These are phyloP conservation scores for Apamea anceps DNA, from an alignment of 2,888 invertebrate genomes.

Conservation along the genomic window DNA sequence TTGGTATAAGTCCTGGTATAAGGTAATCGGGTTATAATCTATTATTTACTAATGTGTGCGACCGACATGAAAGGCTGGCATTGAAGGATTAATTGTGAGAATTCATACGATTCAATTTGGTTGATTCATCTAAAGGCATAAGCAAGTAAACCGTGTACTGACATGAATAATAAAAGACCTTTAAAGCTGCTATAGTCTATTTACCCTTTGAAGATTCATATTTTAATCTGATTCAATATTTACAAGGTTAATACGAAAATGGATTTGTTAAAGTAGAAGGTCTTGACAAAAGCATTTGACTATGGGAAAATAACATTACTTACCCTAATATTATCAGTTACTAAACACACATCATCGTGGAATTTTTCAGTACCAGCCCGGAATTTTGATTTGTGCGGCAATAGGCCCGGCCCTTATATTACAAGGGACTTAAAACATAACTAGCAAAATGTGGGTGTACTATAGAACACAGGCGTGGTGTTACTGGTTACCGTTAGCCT, in stretches of 20 bases:
- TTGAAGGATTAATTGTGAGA: not conserved
- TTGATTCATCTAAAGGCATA: not conserved
- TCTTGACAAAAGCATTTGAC: not conserved
- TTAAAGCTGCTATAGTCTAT: not conserved
- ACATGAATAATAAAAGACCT: not conserved
- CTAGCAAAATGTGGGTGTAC: too few relatives aligned
- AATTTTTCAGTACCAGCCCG: too few relatives aligned
- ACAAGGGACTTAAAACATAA: too few relatives aligned
- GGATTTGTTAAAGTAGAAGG: not conserved
- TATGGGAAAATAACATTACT: too few relatives aligned
- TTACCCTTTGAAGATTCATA: not conserved
- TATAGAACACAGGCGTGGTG: too few relatives aligned
- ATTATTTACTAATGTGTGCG: not conserved
- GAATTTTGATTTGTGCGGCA: too few relatives aligned
- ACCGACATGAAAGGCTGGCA: not conserved
- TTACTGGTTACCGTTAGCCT: too few relatives aligned
- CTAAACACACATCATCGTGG: too few relatives aligned
- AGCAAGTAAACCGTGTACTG: not conserved
- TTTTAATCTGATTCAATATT: conserved; percentile 14
- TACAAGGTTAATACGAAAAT: not conserved
- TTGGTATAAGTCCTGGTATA: too few relatives aligned
- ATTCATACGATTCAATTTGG: not conserved
- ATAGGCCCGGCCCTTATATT: too few relatives aligned
- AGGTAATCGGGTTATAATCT: not conserved
- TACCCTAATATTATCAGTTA: too few relatives aligned